These are phyloP conservation scores for Embiotoca jacksoni DNA, from an alignment of 2,113 vertebrate species.

Conservation along the genomic window DNA sequence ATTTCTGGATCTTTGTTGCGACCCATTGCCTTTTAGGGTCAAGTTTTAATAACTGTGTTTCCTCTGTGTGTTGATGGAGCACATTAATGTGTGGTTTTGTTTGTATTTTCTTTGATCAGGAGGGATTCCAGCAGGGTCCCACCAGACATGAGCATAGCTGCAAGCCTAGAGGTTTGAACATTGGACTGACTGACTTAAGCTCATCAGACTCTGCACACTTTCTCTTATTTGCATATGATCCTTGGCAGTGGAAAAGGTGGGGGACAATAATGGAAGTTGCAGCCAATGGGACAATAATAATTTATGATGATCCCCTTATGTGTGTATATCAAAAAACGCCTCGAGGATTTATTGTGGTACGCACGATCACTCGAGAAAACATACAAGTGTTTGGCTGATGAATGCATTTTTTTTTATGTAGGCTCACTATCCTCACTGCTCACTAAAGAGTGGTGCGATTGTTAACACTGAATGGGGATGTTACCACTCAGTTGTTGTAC, in stretches of 20 bases:
- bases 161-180: conserved; percentile 27
- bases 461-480: conserved; percentile 35
- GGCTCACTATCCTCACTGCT: conserved; percentile 38
- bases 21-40: conserved; percentile 15
- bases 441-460: conserved; percentile 30
- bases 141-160: conserved; percentile 18
- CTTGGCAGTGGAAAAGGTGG: conserved; percentile 25
- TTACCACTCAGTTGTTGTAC: conserved; percentile 36
- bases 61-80: conserved; percentile 7
- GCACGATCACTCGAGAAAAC: conserved; percentile 53
- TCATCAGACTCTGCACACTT: conserved; percentile 34
- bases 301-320: conserved; percentile 66
- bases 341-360: conserved; percentile 63
- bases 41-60: conserved; percentile 15
- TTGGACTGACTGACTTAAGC: conserved; percentile 38
- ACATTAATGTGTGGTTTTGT: conserved; percentile 14
- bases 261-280: conserved; percentile 39
- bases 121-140: conserved; percentile 20
- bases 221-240: conserved; percentile 57
- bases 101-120: conserved; percentile 25
- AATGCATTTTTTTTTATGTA: conserved; percentile 2
- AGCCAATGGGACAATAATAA: conserved; percentile 53
- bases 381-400: conserved; percentile 39
- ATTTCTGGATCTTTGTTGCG: conserved; percentile 32
- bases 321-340: conserved; percentile 65